A percentile compares a stretch with the other conserved stretches of the same genome.
Evolutionary conservation across 2,888 invertebrate genomes (phyloP).

Genomic region (Drosophila ustulata): DNA sequence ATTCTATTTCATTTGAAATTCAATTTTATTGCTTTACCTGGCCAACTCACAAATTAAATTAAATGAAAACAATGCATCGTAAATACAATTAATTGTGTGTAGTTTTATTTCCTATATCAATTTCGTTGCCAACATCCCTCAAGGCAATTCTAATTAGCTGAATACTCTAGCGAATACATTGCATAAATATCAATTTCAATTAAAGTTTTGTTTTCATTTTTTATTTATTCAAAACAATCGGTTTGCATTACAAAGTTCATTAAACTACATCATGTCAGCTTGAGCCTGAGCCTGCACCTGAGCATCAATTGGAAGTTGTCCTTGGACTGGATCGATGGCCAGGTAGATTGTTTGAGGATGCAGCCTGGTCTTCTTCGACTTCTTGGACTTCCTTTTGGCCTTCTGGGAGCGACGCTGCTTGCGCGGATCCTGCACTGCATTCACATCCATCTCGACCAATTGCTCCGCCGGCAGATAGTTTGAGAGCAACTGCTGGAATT

Average conservation of each 20-base stretch:
- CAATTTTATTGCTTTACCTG: not conserved
- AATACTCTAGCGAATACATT: slow-evolving; percentile 1
- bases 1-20: not conserved
- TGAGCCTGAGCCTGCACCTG: slow-evolving; percentile 6
- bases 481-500: slow-evolving; percentile 11
- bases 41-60: not conserved
- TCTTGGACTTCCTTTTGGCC: slow-evolving; percentile 36
- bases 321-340: slow-evolving; percentile 11
- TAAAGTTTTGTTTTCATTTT: not conserved
- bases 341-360: slow-evolving; percentile 19
- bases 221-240: not conserved
- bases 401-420: slow-evolving; percentile 33
- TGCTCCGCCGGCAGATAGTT: not conserved
- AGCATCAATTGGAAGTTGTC: not conserved
- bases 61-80: not conserved
- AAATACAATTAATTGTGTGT: slow-evolving; percentile 5
- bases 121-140: not conserved
- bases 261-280: not conserved
- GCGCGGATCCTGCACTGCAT: not conserved
- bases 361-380: slow-evolving; percentile 25
- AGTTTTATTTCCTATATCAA: slow-evolving; percentile 11
- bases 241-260: not conserved
- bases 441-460: not conserved
- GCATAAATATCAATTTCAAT: slow-evolving; percentile 1
- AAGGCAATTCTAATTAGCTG: not conserved